Conservation (phyloP, 2,113 vertebrate species). For the Saccopteryx leptura region DNA sequence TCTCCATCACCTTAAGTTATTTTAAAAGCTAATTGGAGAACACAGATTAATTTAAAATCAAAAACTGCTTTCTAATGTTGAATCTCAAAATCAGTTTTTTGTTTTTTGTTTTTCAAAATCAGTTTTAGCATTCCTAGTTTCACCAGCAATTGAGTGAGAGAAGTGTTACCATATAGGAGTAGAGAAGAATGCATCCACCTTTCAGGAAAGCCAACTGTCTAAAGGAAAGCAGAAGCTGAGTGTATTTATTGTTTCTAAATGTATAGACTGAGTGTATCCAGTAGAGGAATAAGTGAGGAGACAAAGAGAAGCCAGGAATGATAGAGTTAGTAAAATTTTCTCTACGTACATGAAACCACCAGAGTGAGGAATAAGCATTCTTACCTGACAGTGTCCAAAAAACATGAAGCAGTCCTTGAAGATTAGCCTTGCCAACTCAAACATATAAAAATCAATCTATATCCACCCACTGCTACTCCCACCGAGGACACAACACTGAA, state of each 20-base stretch:
- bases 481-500: neutral
- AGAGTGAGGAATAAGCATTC: neutral
- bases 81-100: neutral
- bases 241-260: conserved; percentile 11
- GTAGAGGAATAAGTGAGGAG: neutral
- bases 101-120: neutral
- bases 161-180: neutral
- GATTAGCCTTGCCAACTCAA: neutral
- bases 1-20: neutral
- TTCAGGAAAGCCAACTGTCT: neutral
- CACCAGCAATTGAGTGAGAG: neutral
- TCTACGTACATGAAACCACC: neutral
- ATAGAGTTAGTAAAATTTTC: neutral
- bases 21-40: neutral
- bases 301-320: neutral
- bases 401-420: neutral
- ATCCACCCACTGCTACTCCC: neutral
- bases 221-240: neutral
- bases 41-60: neutral
- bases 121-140: neutral
- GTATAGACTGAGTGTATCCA: neutral
- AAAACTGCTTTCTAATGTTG: conserved; percentile 1
- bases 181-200: neutral
- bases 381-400: neutral
- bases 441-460: neutral